phyloP scores from a whole-genome alignment of 2,113 vertebrate genomes.

The Hypocryptadius cinnamomeus region DNA sequence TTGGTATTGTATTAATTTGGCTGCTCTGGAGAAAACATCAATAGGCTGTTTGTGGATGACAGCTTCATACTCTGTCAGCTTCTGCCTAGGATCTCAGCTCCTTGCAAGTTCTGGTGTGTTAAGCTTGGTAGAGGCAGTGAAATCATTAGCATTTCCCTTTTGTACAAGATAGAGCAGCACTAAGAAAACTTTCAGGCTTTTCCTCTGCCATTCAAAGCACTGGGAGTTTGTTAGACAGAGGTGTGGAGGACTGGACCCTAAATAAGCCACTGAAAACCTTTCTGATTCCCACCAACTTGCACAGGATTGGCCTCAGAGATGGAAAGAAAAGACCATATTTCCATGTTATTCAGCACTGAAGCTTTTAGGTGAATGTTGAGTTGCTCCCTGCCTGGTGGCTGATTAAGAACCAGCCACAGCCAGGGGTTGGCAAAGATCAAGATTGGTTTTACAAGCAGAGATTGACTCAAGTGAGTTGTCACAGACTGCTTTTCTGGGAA shows the following conservation, averaged over 20 bases:
- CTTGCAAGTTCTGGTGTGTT: not conserved
- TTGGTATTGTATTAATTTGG: slow-evolving; percentile 16
- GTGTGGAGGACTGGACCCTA: not conserved
- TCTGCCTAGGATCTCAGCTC: not conserved
- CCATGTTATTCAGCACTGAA: not conserved
- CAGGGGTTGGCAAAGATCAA: not conserved
- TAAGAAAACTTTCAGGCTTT: not conserved
- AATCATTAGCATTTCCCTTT: not conserved
- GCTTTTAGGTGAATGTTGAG: not conserved
- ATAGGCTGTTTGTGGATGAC: not conserved
- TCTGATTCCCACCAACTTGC: not conserved
- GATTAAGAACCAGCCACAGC: not conserved
- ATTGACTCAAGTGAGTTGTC: not conserved
- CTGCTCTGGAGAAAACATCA: not conserved
- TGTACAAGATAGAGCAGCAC: not conserved
- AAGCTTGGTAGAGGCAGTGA: not conserved
- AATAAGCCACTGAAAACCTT: not conserved
- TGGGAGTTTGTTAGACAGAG: not conserved
- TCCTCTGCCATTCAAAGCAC: not conserved
- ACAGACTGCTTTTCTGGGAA: not conserved
- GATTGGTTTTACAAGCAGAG: not conserved
- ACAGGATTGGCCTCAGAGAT: not conserved
- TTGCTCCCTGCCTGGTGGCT: not conserved
- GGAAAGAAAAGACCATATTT: not conserved
- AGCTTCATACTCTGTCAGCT: not conserved